Conservation (phyloP, 2,113 vertebrate species). For the Brachypteracias leptosomus region DNA sequence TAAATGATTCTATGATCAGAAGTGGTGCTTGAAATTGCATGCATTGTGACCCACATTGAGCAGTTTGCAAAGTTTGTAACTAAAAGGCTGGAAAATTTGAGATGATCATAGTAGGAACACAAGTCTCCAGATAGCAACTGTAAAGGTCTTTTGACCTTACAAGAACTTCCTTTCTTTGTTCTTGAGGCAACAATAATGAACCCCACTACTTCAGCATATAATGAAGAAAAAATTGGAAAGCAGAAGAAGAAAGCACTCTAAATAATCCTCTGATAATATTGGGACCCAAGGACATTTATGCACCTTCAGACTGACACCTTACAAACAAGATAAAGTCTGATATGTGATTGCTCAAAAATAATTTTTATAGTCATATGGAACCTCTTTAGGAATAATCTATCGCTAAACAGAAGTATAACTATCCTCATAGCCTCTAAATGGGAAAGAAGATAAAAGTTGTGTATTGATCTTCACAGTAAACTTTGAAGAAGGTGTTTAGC, state of each 20-base stretch:
- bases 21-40: neutral
- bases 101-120: neutral
- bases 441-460: slow-evolving; percentile 26
- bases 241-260: neutral
- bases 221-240: neutral
- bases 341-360: neutral
- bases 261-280: neutral
- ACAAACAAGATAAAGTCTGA: neutral
- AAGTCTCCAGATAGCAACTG: neutral
- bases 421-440: neutral
- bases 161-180: neutral
- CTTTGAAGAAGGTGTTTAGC: slow-evolving; percentile 34
- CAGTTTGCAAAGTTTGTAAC: neutral
- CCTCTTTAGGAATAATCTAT: neutral
- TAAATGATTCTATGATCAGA: neutral
- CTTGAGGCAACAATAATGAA: neutral
- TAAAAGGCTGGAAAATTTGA: neutral
- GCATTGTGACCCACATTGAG: fast-evolving
- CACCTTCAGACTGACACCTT: neutral
- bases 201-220: neutral
- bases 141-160: neutral
- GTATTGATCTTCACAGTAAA: slow-evolving; percentile 33
- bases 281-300: neutral
- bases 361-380: neutral
- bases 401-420: neutral